These are phyloP conservation scores for Drosophila paulistorum DNA, from an alignment of 1,140 invertebrate genomes.

Conservation along the genomic window DNA sequence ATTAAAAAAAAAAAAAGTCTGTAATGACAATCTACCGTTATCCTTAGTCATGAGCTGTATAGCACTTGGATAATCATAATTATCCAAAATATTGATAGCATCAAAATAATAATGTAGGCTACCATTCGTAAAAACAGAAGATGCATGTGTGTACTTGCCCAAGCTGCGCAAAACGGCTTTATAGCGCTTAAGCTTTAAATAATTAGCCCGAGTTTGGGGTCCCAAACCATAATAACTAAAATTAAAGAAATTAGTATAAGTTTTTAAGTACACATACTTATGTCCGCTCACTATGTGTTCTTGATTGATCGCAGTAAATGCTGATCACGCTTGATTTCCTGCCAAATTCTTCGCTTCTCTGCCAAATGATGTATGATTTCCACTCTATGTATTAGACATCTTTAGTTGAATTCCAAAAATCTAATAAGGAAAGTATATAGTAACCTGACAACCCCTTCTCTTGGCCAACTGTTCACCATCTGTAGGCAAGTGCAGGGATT, in stretches of 20 bases:
- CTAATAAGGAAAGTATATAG: not conserved
- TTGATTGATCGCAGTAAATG: constrained; percentile 57
- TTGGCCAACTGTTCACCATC: constrained; percentile 95
- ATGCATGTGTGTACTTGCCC: constrained; percentile 58
- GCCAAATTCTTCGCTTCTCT: constrained; percentile 91
- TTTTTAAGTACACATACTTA: not conserved
- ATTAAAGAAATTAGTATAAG: not conserved
- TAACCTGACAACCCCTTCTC: constrained; percentile 94
- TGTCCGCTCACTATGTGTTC: constrained; percentile 62
- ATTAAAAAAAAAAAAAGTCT: too few species aligned
- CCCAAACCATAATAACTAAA: constrained; percentile 68
- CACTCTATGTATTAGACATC: constrained; percentile 84
- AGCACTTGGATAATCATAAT: constrained; percentile 59
- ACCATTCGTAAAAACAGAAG: constrained; percentile 65
- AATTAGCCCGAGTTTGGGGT: constrained; percentile 69
- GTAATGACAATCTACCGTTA: constrained; percentile 42
- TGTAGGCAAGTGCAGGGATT: constrained; percentile 97
- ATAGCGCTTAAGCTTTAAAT: constrained; percentile 59
- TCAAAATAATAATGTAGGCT: constrained; percentile 74
- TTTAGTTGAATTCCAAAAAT: not conserved
- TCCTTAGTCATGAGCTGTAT: constrained; percentile 62
- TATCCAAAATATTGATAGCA: constrained; percentile 63
- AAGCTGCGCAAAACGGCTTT: constrained; percentile 53
- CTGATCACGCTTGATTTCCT: constrained; percentile 84
- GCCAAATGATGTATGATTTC: constrained; percentile 95